These are phyloP conservation scores for Morinoia aosen DNA, from an alignment of 2,888 invertebrate genomes.

Conservation along the genomic window DNA sequence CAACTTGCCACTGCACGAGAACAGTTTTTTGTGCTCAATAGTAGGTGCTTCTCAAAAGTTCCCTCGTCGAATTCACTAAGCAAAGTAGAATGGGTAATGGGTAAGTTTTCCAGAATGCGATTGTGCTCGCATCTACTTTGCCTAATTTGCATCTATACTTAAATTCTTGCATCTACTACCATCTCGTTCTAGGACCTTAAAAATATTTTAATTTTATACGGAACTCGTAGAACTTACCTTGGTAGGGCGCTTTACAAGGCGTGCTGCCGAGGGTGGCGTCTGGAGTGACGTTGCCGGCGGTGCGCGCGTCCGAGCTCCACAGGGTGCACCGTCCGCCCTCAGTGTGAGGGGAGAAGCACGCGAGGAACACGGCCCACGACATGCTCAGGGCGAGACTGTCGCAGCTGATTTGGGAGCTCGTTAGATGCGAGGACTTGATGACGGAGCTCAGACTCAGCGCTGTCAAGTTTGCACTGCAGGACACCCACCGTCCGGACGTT, in stretches of 20 bases:
- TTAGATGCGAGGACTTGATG: not conserved
- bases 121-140: no score
- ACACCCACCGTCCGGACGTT: not conserved
- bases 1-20: no score
- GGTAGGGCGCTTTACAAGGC: not conserved
- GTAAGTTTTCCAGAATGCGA: no score
- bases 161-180: no score
- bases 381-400: not conserved
- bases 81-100: no score
- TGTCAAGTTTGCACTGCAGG: not conserved
- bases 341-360: not conserved
- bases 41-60: no score
- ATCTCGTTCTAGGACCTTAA: no score
- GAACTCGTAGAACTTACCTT: no score
- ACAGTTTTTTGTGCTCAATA: no score
- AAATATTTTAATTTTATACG: no score
- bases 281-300: not conserved
- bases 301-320: not conserved
- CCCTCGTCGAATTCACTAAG: no score
- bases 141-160: no score
- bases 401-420: not conserved
- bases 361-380: not conserved
- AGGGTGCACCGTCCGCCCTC: not conserved
- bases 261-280: not conserved
- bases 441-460: not conserved